A percentile compares a stretch with the other conserved stretches of the same genome.
These are phyloP conservation scores for Heterochromis multidens DNA, from an alignment of 2,113 vertebrate genomes.

Conservation along the genomic window DNA sequence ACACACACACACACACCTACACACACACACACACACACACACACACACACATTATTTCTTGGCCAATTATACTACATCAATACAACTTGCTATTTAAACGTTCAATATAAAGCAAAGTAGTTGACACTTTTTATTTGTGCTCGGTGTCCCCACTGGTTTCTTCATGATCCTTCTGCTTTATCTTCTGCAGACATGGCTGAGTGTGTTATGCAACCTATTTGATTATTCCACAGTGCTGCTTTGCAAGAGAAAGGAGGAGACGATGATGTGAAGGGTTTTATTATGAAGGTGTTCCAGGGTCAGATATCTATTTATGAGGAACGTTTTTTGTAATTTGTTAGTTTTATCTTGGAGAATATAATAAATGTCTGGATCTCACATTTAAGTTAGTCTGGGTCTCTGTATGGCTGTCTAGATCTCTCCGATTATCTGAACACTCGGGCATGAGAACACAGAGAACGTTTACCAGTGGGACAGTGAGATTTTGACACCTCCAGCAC, in stretches of 20 bases:
- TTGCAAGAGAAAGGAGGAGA: background rate
- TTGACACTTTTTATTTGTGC: background rate
- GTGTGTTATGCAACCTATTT: background rate
- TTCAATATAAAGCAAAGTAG: background rate
- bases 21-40: background rate
- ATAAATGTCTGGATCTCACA: background rate
- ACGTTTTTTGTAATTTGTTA: background rate
- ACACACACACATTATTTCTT: background rate
- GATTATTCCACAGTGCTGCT: background rate
- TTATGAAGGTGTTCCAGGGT: background rate
- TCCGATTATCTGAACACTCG: slow-evolving; percentile 12
- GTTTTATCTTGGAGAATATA: slow-evolving; percentile 4
- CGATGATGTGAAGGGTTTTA: background rate
- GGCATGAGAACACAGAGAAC: background rate
- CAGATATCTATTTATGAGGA: background rate
- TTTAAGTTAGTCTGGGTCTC: background rate
- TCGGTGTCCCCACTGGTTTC: background rate
- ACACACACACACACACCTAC: background rate
- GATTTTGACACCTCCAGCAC: background rate
- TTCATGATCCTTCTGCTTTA: background rate
- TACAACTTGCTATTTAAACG: background rate
- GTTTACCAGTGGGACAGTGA: background rate
- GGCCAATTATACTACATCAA: background rate
- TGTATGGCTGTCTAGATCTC: background rate
- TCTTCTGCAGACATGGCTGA: background rate